These are phyloP conservation scores for Gavialis gangeticus DNA, from an alignment of 2,113 vertebrate genomes.

Conservation along the genomic window DNA sequence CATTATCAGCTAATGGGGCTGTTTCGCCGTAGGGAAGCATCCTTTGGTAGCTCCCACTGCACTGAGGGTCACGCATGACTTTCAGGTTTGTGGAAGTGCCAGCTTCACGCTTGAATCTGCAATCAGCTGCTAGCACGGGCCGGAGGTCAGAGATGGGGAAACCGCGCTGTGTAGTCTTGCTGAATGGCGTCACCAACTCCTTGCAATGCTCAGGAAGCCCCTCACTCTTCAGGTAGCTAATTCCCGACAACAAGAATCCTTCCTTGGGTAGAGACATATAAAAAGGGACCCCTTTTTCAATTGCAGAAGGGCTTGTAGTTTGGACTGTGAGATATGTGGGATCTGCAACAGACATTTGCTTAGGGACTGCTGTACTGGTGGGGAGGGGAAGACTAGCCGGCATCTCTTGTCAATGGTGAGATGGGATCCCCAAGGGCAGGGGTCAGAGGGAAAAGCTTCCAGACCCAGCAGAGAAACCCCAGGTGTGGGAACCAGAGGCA, in stretches of 20 bases:
- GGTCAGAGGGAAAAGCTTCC: background rate
- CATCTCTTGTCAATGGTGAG: background rate
- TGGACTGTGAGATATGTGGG: background rate
- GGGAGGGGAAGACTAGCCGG: background rate
- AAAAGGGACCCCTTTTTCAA: background rate
- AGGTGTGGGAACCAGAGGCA: no score
- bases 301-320: background rate
- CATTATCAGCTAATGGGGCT: background rate
- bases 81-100: background rate
- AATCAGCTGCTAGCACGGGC: background rate
- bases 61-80: background rate
- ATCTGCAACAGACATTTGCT: background rate
- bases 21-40: background rate
- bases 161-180: background rate
- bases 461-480: background rate
- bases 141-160: background rate
- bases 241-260: background rate
- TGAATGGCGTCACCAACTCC: background rate
- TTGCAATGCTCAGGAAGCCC: background rate
- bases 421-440: background rate
- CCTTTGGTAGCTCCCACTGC: background rate
- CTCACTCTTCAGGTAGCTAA: background rate
- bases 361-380: background rate
- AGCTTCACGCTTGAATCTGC: background rate
- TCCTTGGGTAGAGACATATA: background rate